phyloP scores from a whole-genome alignment of 2,888 invertebrate genomes.

The Sinotaia quadrata region DNA sequence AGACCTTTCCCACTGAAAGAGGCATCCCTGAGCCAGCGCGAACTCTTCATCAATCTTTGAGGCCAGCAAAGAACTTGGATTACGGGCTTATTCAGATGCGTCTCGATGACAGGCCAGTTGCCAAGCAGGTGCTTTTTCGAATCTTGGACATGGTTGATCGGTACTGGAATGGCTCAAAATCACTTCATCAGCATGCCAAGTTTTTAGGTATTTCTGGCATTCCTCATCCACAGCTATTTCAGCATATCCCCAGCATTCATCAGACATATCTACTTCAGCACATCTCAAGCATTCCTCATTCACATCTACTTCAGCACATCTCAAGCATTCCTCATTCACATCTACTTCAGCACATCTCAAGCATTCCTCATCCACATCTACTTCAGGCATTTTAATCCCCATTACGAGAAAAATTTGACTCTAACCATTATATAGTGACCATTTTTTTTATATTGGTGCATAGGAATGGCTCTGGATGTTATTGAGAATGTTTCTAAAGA shows the following conservation, averaged over 20 bases:
- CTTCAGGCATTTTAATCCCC: too few species aligned
- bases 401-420: too few species aligned
- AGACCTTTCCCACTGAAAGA: constrained; percentile 13
- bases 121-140: constrained; percentile 50
- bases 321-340: too few species aligned
- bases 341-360: too few species aligned
- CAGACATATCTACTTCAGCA: too few species aligned
- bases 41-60: background rate
- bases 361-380: too few species aligned
- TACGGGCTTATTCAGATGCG: constrained; percentile 23
- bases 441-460: background rate
- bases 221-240: too few species aligned
- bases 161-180: constrained; percentile 72
- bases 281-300: too few species aligned
- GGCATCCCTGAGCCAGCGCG: constrained; percentile 11
- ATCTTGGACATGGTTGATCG: constrained; percentile 68
- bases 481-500: constrained; percentile 42
- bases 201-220: constrained; percentile 57
- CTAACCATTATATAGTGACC: too few species aligned
- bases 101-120: constrained; percentile 42
- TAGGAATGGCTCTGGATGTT: constrained; percentile 49
- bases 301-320: too few species aligned
- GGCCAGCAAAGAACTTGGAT: constrained; percentile 14
- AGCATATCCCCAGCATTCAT: too few species aligned
- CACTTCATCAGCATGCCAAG: constrained; percentile 68